phyloP scores from a whole-genome alignment of 2,797 vertebrate species.

The Typhlichthys subterraneus region DNA sequence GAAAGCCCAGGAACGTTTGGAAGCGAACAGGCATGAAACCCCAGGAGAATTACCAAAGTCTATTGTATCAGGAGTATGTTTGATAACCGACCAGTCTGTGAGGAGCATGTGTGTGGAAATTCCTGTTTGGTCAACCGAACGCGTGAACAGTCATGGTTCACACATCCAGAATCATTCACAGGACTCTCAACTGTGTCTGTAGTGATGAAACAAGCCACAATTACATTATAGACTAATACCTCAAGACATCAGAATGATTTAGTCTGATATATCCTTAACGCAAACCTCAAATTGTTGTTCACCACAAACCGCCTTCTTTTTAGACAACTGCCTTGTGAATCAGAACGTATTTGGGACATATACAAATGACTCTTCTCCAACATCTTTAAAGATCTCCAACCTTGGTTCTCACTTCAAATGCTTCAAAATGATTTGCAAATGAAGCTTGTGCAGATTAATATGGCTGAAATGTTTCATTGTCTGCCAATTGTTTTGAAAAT shows the following conservation, averaged over 20 bases:
- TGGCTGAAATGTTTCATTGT: background rate
- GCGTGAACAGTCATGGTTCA: no score
- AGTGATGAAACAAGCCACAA: conserved; percentile 25
- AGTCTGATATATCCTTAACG: conserved; percentile 64
- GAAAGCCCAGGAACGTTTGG: conserved; percentile 19
- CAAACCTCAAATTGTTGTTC: conserved; percentile 69
- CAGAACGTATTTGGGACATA: conserved; percentile 46
- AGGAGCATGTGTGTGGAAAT: conserved; percentile 7
- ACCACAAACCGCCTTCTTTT: conserved; percentile 75
- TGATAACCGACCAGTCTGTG: conserved; percentile 16
- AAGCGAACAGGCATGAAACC: conserved; percentile 18
- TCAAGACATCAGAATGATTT: conserved; percentile 75
- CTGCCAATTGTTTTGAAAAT: background rate
- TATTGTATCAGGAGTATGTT: conserved; percentile 41
- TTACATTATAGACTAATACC: conserved; percentile 64
- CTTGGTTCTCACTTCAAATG: no score
- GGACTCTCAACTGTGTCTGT: conserved; percentile 41
- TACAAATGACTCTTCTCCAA: conserved; percentile 8
- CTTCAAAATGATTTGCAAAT: no score
- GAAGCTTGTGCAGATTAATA: no score
- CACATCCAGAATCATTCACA: conserved; percentile 43
- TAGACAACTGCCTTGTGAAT: conserved; percentile 5
- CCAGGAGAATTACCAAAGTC: conserved; percentile 72
- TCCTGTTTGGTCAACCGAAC: conserved; percentile 31
- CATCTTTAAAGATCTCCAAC: no score